These are phyloP conservation scores for Brachypodius melanocephalos DNA, from an alignment of 2,113 vertebrate genomes.

Conservation along the genomic window DNA sequence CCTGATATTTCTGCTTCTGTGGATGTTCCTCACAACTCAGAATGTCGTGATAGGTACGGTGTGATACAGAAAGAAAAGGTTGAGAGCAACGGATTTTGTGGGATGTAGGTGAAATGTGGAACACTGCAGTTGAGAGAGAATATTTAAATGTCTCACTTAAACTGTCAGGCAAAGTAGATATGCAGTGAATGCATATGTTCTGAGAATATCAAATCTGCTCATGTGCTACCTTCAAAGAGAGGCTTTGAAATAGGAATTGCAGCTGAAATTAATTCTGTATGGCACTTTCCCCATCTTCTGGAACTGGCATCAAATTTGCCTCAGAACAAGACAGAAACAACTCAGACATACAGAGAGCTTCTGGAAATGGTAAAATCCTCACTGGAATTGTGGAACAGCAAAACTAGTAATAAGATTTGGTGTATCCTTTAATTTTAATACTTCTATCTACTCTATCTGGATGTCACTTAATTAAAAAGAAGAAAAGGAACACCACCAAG, in stretches of 20 bases:
- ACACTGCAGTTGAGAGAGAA: neutral
- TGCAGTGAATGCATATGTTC: conserved; percentile 15
- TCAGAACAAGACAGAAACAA: neutral
- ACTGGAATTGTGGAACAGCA: neutral
- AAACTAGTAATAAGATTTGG: conserved; percentile 14
- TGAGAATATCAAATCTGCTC: conserved; percentile 25
- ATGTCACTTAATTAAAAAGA: conserved; percentile 50
- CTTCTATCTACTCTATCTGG: neutral
- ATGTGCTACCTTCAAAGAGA: conserved; percentile 35
- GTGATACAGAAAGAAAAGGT: neutral
- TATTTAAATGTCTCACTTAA: conserved; percentile 42
- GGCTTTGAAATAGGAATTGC: conserved; percentile 4
- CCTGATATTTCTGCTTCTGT: neutral
- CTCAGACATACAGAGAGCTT: neutral
- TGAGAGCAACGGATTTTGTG: neutral
- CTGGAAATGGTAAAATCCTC: neutral
- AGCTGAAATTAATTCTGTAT: conserved; percentile 20
- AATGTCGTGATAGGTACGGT: neutral
- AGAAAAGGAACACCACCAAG: neutral
- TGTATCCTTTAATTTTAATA: conserved; percentile 20
- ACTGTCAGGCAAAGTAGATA: conserved; percentile 40
- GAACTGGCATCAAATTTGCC: neutral
- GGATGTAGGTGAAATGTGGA: neutral
- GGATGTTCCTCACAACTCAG: neutral
- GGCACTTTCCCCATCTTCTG: neutral